Evolutionary conservation across 2,113 vertebrate genomes (phyloP).

Genomic region (Lichenostomus cassidix): DNA sequence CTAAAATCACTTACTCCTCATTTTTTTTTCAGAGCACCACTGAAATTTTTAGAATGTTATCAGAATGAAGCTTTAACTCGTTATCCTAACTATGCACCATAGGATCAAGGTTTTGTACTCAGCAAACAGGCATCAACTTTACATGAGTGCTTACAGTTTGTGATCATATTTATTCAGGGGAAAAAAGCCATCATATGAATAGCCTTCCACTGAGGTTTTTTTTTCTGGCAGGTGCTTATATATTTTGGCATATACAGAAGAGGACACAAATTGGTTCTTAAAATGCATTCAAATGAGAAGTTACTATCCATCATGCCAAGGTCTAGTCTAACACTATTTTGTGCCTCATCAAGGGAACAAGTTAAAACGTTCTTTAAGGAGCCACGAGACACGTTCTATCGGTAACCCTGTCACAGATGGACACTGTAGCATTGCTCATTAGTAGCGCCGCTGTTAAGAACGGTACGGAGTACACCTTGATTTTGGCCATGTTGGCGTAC

Average conservation of each 20-base stretch:
- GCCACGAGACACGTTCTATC: fast-evolving
- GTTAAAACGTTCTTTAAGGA: neutral
- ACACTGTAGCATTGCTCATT: neutral
- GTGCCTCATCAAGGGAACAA: neutral
- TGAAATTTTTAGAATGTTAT: neutral
- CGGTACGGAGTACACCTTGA: neutral
- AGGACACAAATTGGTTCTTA: neutral
- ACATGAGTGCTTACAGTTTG: neutral
- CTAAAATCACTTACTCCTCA: neutral
- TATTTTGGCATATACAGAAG: neutral
- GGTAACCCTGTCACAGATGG: neutral
- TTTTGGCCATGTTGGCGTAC: neutral
- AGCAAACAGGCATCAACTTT: neutral
- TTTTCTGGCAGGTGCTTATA: neutral
- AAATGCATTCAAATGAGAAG: neutral
- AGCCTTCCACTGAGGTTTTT: neutral
- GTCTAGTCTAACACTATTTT: neutral
- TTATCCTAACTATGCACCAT: neutral
- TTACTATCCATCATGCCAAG: neutral
- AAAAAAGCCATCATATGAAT: fast-evolving
- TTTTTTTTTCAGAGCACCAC: neutral
- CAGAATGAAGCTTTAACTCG: neutral
- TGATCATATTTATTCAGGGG: neutral
- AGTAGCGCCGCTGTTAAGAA: neutral
- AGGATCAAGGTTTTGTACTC: neutral